Conservation (phyloP, 2,888 invertebrate species). For the Carcina quercana region DNA sequence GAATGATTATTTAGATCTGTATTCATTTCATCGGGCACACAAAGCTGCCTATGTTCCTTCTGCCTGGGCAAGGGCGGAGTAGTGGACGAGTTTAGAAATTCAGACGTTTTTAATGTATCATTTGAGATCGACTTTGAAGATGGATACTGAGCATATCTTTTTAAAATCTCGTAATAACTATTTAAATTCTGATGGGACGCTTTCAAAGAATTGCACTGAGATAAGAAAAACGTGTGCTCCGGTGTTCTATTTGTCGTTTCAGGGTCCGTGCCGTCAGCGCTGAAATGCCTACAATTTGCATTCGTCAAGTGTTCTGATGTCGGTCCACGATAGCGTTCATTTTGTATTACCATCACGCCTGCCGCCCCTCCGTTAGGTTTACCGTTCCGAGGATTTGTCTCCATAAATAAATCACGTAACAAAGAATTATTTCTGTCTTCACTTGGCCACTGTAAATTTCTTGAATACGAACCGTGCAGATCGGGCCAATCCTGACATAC, state of each 20-base stretch:
- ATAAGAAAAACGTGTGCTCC: slow-evolving; percentile 14
- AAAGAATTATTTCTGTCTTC: slow-evolving; percentile 55
- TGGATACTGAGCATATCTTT: not conserved
- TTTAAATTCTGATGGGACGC: not conserved
- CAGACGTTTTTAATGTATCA: too few species aligned
- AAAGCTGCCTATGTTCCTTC: too few species aligned
- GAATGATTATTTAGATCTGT: too few species aligned
- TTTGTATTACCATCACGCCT: slow-evolving; percentile 63
- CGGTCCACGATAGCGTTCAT: slow-evolving; percentile 52
- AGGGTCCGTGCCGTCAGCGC: slow-evolving; percentile 24
- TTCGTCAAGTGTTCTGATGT: slow-evolving; percentile 57
- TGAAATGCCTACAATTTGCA: slow-evolving; percentile 54
- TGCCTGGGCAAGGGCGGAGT: too few species aligned
- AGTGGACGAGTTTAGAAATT: too few species aligned
- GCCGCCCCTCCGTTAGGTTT: slow-evolving; percentile 56
- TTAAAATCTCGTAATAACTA: not conserved
- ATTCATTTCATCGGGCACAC: too few species aligned
- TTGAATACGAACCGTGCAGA: slow-evolving; percentile 34
- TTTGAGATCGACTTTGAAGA: too few species aligned
- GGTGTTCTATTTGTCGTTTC: not conserved
- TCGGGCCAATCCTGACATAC: slow-evolving; percentile 34
- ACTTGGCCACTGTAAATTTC: slow-evolving; percentile 43
- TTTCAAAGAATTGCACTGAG: slow-evolving; percentile 15
- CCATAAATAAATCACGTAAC: slow-evolving; percentile 65
- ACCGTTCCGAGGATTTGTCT: slow-evolving; percentile 63